Conservation (phyloP, 2,888 invertebrate species). For the Germaria angustata region DNA sequence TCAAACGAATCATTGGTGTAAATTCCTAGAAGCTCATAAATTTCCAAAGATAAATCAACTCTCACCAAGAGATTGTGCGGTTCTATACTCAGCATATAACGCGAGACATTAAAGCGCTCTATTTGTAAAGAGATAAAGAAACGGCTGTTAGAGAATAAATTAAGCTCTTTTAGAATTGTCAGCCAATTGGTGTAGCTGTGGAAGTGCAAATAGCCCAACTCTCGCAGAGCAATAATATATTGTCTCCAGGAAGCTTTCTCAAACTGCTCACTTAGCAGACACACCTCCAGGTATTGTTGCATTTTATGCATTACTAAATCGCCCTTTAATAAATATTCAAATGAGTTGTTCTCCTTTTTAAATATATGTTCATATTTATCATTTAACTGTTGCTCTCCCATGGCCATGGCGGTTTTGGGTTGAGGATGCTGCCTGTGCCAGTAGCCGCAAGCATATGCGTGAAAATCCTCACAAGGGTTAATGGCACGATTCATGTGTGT, state of each 20-base stretch:
- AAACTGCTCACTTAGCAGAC: conserved; percentile 57
- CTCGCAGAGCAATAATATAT: conserved; percentile 20
- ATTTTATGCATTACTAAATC: conserved; percentile 70
- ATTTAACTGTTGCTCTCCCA: conserved; percentile 70
- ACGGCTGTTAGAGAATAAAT: conserved; percentile 72
- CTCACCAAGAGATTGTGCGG: conserved; percentile 69
- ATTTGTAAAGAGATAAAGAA: conserved; percentile 71
- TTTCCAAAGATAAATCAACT: conserved; percentile 66
- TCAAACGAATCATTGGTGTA: conserved; percentile 37
- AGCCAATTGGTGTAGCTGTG: conserved; percentile 70
- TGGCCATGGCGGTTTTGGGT: conserved; percentile 68
- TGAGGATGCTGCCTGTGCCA: conserved; percentile 67
- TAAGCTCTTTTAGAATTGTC: conserved; percentile 69
- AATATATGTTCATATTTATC: conserved; percentile 69
- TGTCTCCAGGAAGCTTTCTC: conserved; percentile 46
- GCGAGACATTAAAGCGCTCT: conserved; percentile 70
- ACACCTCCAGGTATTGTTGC: conserved; percentile 71
- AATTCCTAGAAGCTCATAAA: conserved; percentile 68
- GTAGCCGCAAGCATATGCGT: conserved; percentile 73
- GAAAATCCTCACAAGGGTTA: conserved; percentile 73
- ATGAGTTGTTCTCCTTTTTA: not conserved
- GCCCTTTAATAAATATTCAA: not conserved
- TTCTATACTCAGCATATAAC: conserved; percentile 69
- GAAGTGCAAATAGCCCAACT: conserved; percentile 34
- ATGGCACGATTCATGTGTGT: conserved; percentile 69